A percentile compares a stretch with the other conserved stretches of the same genome.
Evolutionary conservation across 2,113 vertebrate species (phyloP).

Genomic region (Hypomesus transpacificus): DNA sequence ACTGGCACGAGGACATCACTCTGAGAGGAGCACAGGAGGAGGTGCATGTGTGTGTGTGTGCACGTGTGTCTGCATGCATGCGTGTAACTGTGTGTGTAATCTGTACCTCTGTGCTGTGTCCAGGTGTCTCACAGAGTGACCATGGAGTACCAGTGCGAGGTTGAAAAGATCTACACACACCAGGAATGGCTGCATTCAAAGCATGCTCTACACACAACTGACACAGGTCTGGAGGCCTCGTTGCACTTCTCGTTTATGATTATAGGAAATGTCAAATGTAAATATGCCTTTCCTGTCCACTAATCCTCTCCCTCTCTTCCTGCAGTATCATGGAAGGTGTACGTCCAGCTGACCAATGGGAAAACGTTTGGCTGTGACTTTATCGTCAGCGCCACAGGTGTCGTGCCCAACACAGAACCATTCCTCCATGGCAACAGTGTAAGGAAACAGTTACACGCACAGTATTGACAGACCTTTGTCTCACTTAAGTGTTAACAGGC

Average conservation of each 20-base stretch:
- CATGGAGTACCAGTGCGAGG: conserved; percentile 85
- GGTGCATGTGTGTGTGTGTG: conserved; percentile 58
- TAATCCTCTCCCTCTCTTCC: neutral
- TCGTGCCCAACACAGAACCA: conserved; percentile 81
- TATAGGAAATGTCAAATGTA: neutral
- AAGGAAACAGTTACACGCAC: conserved; percentile 45
- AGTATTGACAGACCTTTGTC: too few species aligned
- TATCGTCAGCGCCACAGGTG: conserved; percentile 92
- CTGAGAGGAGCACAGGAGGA: conserved; percentile 79
- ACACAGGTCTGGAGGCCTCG: conserved; percentile 55
- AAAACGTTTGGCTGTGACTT: conserved; percentile 90
- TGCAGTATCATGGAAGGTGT: conserved; percentile 84
- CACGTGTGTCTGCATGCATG: neutral
- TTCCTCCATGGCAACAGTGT: conserved; percentile 86
- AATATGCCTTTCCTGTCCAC: neutral
- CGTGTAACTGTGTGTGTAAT: neutral
- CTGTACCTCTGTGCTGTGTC: conserved; percentile 2
- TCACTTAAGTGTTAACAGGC: neutral
- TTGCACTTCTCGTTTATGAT: neutral
- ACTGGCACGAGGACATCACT: conserved; percentile 87
- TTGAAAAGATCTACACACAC: conserved; percentile 76
- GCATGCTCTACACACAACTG: conserved; percentile 33
- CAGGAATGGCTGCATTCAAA: conserved; percentile 74
- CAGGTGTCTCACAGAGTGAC: conserved; percentile 82
- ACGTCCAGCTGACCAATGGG: conserved; percentile 83